Percentiles rank a stretch among this genome's conserved stretches.
phyloP scores from a whole-genome alignment of 37 sponge, comb jelly and placozoan genomes.

The Crambe crambe region DNA sequence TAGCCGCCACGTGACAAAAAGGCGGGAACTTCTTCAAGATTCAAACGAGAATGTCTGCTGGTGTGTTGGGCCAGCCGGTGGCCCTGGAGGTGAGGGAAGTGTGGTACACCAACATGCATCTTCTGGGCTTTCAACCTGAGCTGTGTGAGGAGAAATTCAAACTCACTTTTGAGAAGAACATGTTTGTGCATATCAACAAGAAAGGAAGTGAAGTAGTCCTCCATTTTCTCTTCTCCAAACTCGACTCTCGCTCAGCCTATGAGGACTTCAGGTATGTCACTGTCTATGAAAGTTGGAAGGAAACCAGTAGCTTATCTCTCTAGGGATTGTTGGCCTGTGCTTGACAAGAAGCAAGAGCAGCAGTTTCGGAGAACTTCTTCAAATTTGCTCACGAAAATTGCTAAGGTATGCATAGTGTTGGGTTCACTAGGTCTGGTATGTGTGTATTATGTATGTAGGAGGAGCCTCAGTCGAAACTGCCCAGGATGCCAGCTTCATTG shows the following conservation, averaged over 20 bases:
- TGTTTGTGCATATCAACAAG: constrained; percentile 83
- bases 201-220: constrained; percentile 85
- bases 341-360: constrained; percentile 87
- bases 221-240: constrained; percentile 70
- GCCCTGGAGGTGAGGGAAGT: background rate
- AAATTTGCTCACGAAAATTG: constrained; percentile 67
- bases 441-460: constrained; percentile 38
- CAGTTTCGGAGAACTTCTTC: constrained; percentile 73
- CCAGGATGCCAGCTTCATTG: constrained; percentile 63
- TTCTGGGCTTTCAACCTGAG: constrained; percentile 73
- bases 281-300: background rate
- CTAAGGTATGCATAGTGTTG: constrained; percentile 63
- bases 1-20: too few relatives aligned
- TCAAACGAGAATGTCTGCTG: too few relatives aligned
- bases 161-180: constrained; percentile 41
- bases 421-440: too few relatives aligned
- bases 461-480: constrained; percentile 55
- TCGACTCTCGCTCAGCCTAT: constrained; percentile 54
- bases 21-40: background rate
- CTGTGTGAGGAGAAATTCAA: constrained; percentile 61
- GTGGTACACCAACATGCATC: constrained; percentile 65
- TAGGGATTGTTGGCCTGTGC: constrained; percentile 89
- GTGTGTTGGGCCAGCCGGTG: background rate
- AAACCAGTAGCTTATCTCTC: background rate
- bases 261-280: constrained; percentile 66